Evolutionary conservation across 2,797 vertebrate species (phyloP).

Genomic region (Momotus momota): DNA sequence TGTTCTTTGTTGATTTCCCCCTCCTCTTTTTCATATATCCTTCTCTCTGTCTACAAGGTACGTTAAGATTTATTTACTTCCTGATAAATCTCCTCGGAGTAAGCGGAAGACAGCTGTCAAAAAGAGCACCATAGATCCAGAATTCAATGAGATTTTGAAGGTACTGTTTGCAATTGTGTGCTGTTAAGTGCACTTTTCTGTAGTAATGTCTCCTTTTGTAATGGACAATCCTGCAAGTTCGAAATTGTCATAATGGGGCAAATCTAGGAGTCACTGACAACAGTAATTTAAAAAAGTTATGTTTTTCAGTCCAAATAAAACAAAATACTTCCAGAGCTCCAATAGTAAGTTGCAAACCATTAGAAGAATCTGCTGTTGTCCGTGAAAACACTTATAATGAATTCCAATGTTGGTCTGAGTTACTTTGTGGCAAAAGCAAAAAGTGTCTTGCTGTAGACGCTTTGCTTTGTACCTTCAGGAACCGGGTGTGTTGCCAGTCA

Average conservation of each 20-base stretch:
- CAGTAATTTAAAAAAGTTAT: background rate
- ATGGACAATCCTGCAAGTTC: background rate
- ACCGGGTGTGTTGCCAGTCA: background rate
- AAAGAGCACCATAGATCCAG: constrained; percentile 86
- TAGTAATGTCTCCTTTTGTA: background rate
- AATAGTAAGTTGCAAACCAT: background rate
- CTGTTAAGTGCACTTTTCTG: background rate
- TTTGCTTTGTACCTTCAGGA: background rate
- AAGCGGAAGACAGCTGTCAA: constrained; percentile 90
- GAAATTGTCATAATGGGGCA: background rate
- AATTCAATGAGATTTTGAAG: constrained; percentile 88
- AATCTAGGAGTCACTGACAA: background rate
- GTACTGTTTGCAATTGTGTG: constrained; percentile 64
- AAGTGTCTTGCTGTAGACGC: background rate
- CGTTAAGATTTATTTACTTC: constrained; percentile 88
- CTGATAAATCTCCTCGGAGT: constrained; percentile 79
- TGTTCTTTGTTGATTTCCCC: background rate
- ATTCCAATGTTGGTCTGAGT: background rate
- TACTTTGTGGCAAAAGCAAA: background rate
- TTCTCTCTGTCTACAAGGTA: constrained; percentile 78
- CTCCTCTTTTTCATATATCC: background rate
- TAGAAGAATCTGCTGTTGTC: background rate
- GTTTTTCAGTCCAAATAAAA: background rate
- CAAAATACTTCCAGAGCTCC: background rate
- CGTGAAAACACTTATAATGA: background rate